A percentile compares a stretch with the other conserved stretches of the same genome.
Evolutionary conservation across 2,888 invertebrate genomes (phyloP).

Genomic region (Zelleria hepariella): DNA sequence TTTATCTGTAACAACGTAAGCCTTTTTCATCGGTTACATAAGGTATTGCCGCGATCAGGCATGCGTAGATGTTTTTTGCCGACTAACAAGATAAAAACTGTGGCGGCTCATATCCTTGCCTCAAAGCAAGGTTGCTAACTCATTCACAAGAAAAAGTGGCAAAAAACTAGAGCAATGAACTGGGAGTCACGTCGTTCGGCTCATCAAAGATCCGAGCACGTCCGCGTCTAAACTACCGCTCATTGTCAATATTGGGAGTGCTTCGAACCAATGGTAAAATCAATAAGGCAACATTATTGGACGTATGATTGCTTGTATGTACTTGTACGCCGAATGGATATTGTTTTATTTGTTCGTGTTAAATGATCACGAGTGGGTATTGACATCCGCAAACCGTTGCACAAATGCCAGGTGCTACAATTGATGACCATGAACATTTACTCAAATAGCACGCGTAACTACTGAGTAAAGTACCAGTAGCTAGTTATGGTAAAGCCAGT

Average conservation of each 20-base stretch:
- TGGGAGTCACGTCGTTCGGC: conserved; percentile 55
- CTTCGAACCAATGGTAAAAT: conserved; percentile 57
- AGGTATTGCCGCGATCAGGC: background rate
- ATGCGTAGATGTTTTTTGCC: conserved; percentile 30
- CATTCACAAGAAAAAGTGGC: conserved; percentile 63
- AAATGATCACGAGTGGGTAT: background rate
- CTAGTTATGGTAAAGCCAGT: background rate
- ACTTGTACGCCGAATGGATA: conserved; percentile 23
- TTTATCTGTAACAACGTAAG: background rate
- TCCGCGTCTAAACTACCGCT: conserved; percentile 68
- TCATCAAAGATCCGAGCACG: conserved; percentile 61
- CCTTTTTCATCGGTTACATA: background rate
- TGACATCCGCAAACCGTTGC: background rate
- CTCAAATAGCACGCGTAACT: background rate
- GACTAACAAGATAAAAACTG: conserved; percentile 44
- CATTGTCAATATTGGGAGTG: conserved; percentile 68
- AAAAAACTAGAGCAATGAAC: conserved; percentile 70
- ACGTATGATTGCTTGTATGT: conserved; percentile 34
- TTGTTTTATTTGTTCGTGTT: conserved; percentile 38
- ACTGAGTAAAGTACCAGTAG: background rate
- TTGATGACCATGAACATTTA: background rate
- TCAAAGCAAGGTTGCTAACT: conserved; percentile 51
- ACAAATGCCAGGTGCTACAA: background rate
- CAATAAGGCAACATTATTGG: conserved; percentile 54
- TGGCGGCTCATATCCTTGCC: conserved; percentile 41